Conservation (phyloP, 2,113 vertebrate genomes). For the Lagopus muta region DNA sequence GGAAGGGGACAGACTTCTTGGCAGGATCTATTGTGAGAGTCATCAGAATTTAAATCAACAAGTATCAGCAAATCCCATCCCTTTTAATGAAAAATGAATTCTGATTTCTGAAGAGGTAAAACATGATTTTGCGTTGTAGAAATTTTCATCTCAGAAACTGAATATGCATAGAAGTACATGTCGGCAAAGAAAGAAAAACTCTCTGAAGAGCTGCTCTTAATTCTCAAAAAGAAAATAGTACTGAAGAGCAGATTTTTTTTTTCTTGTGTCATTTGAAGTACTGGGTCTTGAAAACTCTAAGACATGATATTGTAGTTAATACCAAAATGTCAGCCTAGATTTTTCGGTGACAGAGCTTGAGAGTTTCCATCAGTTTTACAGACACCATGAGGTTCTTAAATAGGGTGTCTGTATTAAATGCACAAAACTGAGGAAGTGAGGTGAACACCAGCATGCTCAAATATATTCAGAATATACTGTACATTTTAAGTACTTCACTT, state of each 20-base stretch:
- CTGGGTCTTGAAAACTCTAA: background rate
- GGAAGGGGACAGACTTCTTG: no score
- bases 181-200: background rate
- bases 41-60: background rate
- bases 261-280: background rate
- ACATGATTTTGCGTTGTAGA: background rate
- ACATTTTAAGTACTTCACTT: background rate
- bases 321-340: background rate
- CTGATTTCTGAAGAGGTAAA: background rate
- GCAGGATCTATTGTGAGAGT: background rate
- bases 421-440: background rate
- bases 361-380: background rate
- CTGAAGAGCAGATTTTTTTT: background rate
- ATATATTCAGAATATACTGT: background rate
- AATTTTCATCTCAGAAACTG: background rate
- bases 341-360: background rate
- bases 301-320: background rate
- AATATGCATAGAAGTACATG: background rate
- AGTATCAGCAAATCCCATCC: background rate
- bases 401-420: background rate
- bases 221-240: background rate
- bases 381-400: background rate
- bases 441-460: background rate
- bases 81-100: background rate
- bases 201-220: background rate